phyloP scores from a whole-genome alignment of 1,140 invertebrate genomes.

The Drosophila insularis region DNA sequence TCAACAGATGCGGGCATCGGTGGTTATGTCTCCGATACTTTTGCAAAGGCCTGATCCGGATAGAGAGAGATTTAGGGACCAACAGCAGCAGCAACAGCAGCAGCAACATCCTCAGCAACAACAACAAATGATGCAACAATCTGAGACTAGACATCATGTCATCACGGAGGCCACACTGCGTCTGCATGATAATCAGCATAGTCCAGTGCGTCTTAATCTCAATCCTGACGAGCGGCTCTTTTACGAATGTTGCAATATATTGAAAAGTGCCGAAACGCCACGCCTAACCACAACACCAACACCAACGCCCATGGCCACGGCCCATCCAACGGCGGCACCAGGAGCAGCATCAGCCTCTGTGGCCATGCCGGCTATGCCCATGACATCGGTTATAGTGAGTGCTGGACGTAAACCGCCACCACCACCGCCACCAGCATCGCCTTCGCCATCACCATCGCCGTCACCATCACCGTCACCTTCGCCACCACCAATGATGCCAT shows the following conservation, averaged over 20 bases:
- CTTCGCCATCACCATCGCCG: conserved; percentile 11
- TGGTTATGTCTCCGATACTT: conserved; percentile 47
- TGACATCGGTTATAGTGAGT: conserved; percentile 43
- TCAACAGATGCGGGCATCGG: conserved; percentile 54
- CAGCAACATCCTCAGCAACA: not conserved
- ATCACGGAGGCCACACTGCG: conserved; percentile 68
- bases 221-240: conserved; percentile 82
- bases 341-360: no score
- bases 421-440: conserved; percentile 22
- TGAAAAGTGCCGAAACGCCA: conserved; percentile 75
- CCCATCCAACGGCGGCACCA: not conserved
- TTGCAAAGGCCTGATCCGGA: conserved; percentile 20
- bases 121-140: not conserved
- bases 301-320: not conserved
- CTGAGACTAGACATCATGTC: conserved; percentile 39
- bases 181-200: conserved; percentile 61
- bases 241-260: conserved; percentile 80
- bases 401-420: conserved; percentile 28
- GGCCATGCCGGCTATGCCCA: not conserved
- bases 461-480: not conserved
- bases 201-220: conserved; percentile 62
- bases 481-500: not conserved
- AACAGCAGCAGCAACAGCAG: not conserved
- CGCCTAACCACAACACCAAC: conserved; percentile 30
- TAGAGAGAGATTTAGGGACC: not conserved